Base-by-base conservation (phyloP, 2,888 invertebrate genomes). In the Scrobipalpa costella region DNA sequence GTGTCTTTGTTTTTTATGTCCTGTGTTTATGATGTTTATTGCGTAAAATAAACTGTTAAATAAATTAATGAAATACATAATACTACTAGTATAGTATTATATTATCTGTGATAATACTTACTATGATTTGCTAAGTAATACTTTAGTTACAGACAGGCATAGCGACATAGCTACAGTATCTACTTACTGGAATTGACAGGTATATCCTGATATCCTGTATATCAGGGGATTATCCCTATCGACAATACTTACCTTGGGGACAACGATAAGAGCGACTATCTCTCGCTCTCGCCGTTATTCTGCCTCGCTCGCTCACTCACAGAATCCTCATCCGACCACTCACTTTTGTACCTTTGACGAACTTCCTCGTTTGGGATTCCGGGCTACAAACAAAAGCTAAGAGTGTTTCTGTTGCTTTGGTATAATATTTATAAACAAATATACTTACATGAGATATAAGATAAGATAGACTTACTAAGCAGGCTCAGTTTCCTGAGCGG, bases 331-430 rank as follows among this genome's bases (percentile, higher is more conserved):
- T 57, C 57, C 62, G 47, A 57, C 57, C 57, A 57, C 57, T 62
- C 57, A 47, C 57, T 62, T 62, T 62, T 62, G 62, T 62, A 15
- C 47, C 62, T 62, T 62, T 62, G 62, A 62, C 44, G 47, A 62
- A 62, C 62, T 62, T 62, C 47, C 62, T 47, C 47, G 44, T 40
- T 57, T 57, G 44, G 33, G 15, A 34, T 44, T 62, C 58, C 44
- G n/a, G 19, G 7, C 33, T 62, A 19, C 44, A 34, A 44, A 62
- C 44, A 33, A 57, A 44, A 62, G 57, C 44, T 17, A 5, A 47
- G 21, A n/a, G 55, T 27, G n/a, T n/a, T n/a, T n/a, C n/a, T n/a
- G n/a, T n/a, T n/a, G n/a, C n/a, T n/a, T n/a, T n/a, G n/a, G n/a
- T n/a, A n/a, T n/a, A n/a, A n/a, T n/a, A n/a, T n/a, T n/a, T n/a